A percentile compares a stretch with the other conserved stretches of the same genome.
phyloP scores from a whole-genome alignment of 2,888 invertebrate species.

The Capitulum mitella region DNA sequence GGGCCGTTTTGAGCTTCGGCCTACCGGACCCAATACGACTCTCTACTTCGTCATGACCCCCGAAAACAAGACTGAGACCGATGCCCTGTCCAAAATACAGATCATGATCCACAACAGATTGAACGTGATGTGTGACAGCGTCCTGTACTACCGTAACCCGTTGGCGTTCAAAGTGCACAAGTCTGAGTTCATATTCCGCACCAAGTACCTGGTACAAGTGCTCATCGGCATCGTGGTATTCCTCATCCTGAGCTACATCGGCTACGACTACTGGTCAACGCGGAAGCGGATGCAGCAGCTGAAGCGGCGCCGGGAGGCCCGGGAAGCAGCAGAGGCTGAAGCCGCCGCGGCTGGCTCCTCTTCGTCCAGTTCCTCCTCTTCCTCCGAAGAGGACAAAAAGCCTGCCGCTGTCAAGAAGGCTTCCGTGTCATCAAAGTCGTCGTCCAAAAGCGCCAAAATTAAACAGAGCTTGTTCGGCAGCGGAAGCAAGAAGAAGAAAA shows the following conservation, averaged over 20 bases:
- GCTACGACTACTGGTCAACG: background rate
- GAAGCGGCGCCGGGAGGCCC: background rate
- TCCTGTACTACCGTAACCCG: constrained; percentile 13
- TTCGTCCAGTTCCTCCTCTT: too few relatives aligned
- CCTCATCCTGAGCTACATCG: background rate
- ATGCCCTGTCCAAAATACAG: background rate
- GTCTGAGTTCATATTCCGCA: background rate
- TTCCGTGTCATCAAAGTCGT: too few relatives aligned
- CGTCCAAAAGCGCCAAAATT: background rate
- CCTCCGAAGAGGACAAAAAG: too few relatives aligned
- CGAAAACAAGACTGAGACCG: background rate
- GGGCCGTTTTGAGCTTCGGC: background rate
- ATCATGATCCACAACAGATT: background rate
- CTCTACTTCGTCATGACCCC: constrained; percentile 15
- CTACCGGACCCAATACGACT: background rate
- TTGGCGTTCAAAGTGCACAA: background rate
- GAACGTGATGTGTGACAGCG: background rate
- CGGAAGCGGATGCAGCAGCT: background rate
- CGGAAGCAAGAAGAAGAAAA: background rate
- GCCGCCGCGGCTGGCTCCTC: too few relatives aligned
- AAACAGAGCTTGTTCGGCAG: background rate
- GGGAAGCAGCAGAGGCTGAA: background rate
- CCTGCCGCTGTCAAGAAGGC: too few relatives aligned
- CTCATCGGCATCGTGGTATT: constrained; percentile 9
- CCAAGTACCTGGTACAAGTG: background rate